Evolutionary conservation across 1,140 invertebrate species (phyloP).

Genomic region (Halyomorpha halys): DNA sequence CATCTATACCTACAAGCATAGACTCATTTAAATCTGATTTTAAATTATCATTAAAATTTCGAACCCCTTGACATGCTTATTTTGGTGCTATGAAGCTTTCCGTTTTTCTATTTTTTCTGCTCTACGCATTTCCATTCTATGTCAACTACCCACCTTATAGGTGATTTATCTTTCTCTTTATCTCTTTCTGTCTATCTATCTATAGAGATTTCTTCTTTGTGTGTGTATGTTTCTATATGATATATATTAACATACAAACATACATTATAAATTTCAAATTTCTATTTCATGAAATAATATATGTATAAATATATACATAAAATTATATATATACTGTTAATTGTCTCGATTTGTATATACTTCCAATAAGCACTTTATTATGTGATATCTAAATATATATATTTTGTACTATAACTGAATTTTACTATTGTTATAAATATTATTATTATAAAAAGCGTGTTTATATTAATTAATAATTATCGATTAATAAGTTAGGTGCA

Average conservation of each 20-base stretch:
- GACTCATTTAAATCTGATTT: no score
- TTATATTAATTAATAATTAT: conserved; percentile 16
- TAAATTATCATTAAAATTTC: no score
- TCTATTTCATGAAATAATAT: conserved; percentile 4
- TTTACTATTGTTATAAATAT: conserved; percentile 17
- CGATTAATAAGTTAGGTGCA: conserved; percentile 8
- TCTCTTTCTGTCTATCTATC: background rate
- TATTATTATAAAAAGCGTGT: conserved; percentile 11
- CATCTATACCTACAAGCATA: no score
- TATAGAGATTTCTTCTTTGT: background rate
- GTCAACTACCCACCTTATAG: background rate
- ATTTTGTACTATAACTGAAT: conserved; percentile 16
- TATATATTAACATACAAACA: conserved; percentile 1
- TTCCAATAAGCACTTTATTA: conserved; percentile 21
- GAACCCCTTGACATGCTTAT: no score
- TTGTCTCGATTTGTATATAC: conserved; percentile 16
- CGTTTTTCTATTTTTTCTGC: background rate
- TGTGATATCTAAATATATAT: conserved; percentile 22
- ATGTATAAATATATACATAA: conserved; percentile 10
- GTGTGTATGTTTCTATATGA: background rate
- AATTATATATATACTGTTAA: conserved; percentile 16
- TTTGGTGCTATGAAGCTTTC: conserved; percentile 10
- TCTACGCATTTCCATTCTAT: background rate
- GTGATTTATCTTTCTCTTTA: conserved; percentile 3
- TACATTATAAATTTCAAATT: conserved; percentile 1